A percentile compares a stretch with the other conserved stretches of the same genome.
These are phyloP conservation scores for Tenodera sinensis DNA, from an alignment of 2,888 invertebrate genomes.

Conservation along the genomic window DNA sequence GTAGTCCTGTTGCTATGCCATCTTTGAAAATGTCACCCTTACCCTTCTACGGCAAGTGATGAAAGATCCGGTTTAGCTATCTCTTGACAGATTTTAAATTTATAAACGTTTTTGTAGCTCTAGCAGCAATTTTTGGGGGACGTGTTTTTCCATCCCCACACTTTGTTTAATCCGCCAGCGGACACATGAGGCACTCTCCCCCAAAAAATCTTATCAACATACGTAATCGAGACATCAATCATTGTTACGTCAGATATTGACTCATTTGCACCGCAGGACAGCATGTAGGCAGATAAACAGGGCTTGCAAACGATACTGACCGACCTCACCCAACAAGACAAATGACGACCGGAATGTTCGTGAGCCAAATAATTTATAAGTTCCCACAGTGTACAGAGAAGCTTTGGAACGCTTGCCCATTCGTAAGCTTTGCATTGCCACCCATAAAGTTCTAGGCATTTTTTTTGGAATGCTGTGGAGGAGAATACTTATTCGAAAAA, in stretches of 20 bases:
- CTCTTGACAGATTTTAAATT: neutral
- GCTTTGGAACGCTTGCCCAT: too few species aligned
- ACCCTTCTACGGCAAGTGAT: neutral
- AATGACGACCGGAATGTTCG: neutral
- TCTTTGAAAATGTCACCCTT: neutral
- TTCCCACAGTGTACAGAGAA: neutral
- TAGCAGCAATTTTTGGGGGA: neutral
- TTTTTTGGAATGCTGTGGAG: too few species aligned
- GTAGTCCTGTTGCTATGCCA: neutral
- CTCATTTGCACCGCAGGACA: neutral
- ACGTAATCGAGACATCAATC: conserved; percentile 13
- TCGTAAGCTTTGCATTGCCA: neutral
- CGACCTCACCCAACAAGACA: neutral
- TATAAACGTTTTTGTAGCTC: neutral
- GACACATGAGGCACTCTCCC: too few species aligned
- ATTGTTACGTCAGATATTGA: conserved; percentile 15
- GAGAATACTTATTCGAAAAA: too few species aligned
- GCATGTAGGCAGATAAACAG: neutral
- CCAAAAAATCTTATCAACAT: neutral
- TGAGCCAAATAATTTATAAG: conserved; percentile 1
- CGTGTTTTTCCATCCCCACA: neutral
- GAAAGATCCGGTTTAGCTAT: neutral
- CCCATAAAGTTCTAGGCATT: too few species aligned
- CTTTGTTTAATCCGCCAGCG: neutral
- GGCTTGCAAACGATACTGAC: neutral